Conservation (phyloP, 2,113 vertebrate species). For the Myiopsitta monachus region DNA sequence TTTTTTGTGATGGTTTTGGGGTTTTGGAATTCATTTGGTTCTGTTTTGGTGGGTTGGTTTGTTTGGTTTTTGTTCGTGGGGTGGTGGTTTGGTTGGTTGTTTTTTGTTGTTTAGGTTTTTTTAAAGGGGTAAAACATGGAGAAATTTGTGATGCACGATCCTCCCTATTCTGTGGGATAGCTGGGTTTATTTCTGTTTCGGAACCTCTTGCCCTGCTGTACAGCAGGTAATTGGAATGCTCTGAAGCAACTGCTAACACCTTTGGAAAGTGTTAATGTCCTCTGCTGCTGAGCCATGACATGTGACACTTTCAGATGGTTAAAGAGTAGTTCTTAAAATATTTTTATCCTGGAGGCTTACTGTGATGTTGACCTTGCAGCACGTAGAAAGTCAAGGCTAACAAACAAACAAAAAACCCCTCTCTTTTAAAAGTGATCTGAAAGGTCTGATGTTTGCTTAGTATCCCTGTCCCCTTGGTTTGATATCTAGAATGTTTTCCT, state of each 20-base stretch:
- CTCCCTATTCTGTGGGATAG: background rate
- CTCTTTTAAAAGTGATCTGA: background rate
- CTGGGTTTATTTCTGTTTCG: background rate
- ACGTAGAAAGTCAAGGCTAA: background rate
- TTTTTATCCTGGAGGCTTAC: background rate
- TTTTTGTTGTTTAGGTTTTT: rapidly evolving
- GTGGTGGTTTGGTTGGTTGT: background rate
- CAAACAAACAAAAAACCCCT: background rate
- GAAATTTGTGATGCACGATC: background rate
- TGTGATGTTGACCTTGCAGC: background rate
- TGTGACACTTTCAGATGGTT: background rate
- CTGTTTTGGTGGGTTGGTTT: background rate
- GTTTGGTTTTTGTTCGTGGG: background rate
- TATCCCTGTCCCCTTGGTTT: rapidly evolving
- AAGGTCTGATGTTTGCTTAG: background rate
- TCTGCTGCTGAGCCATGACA: background rate
- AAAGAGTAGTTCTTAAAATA: background rate
- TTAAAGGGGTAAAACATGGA: background rate
- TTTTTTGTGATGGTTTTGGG: background rate
- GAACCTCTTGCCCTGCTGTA: background rate
- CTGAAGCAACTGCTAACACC: background rate
- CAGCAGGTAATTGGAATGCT: background rate
- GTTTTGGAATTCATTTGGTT: background rate
- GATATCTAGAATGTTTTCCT: background rate
- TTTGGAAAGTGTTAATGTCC: background rate